Evolutionary conservation across 30 jellyfish, hydroid and myxozoan genomes (phyloP), one percentile per base, ranked within the genome.

Genomic region (Morbakka virulenta): DNA sequence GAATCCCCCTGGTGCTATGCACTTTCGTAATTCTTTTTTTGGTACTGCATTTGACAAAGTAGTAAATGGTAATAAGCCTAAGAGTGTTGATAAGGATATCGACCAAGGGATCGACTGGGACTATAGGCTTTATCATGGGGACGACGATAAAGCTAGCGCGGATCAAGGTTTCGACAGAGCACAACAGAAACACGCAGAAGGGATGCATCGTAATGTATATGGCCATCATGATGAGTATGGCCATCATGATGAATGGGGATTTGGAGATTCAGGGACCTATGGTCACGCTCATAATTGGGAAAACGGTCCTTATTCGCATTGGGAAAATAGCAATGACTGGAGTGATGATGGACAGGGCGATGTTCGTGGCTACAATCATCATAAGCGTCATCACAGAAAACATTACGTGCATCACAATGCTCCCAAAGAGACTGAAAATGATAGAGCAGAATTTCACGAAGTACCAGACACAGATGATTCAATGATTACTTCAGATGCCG

Each of bases 171-270:
- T 41, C 17, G 57, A 41, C 13, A 41, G 17, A 17, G 57, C 13
- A 17, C 9, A 41, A 41, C 57, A 41, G 13, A 41, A 41, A 41
- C 57, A 41, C 17, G 57, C 57, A 41, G 72, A 27, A 17, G 83
- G 52, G 22, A 30, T 12, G 52, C 86, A 88, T 21, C 88, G 89
- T 2, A 73, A 88, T 6, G 77, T 81, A 23, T 77, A 62, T 68
- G 97, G 97, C 0, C 97, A 89, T 52, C 97, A 89, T 64, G 47
- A 91, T 21, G 94, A 83, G 69, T 89, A 65, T 51, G 97, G 97
- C 1, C 95, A 75, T 71, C 97, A 83, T 51, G 97, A 89, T 62
- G 97, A 82, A 57, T 89, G 95, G 95, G 97, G 97, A 0, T 82
- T 89, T 70, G 97, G 97, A 17, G 94, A 69, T 52, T 86, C 82